phyloP scores from a whole-genome alignment of 2,888 invertebrate genomes.

The Poecilus cupreus region DNA sequence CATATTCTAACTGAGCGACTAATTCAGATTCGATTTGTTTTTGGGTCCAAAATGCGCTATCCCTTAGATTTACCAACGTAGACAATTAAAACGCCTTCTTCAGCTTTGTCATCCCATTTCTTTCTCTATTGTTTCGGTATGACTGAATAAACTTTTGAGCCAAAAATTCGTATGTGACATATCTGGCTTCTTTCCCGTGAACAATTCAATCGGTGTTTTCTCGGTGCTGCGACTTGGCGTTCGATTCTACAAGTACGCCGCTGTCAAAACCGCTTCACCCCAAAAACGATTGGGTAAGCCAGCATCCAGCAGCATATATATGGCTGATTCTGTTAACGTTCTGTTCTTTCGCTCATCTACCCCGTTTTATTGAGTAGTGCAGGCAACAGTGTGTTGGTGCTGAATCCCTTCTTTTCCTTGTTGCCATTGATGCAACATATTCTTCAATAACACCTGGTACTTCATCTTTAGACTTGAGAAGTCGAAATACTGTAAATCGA shows the following conservation, averaged over 20 bases:
- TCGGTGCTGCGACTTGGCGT: neutral
- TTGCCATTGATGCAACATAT: neutral
- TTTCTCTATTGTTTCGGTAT: constrained; percentile 65
- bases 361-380: constrained; percentile 68
- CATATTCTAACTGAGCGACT: constrained; percentile 26
- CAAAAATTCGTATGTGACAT: constrained; percentile 67
- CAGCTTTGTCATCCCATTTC: constrained; percentile 66
- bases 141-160: constrained; percentile 65
- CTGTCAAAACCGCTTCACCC: constrained; percentile 64
- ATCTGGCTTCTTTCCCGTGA: constrained; percentile 67
- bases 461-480: neutral
- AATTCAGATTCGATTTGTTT: constrained; percentile 5
- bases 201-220: constrained; percentile 66
- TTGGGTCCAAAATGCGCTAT: constrained; percentile 24
- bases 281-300: constrained; percentile 61
- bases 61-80: constrained; percentile 60
- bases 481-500: neutral
- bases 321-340: constrained; percentile 43
- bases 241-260: constrained; percentile 37
- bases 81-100: constrained; percentile 65
- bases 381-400: constrained; percentile 66
- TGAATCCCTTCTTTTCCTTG: constrained; percentile 63
- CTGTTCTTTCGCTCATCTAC: constrained; percentile 65
- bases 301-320: constrained; percentile 63
- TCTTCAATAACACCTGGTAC: neutral